phyloP scores from a whole-genome alignment of 1,140 invertebrate genomes.

The Nylanderia fulva region DNA sequence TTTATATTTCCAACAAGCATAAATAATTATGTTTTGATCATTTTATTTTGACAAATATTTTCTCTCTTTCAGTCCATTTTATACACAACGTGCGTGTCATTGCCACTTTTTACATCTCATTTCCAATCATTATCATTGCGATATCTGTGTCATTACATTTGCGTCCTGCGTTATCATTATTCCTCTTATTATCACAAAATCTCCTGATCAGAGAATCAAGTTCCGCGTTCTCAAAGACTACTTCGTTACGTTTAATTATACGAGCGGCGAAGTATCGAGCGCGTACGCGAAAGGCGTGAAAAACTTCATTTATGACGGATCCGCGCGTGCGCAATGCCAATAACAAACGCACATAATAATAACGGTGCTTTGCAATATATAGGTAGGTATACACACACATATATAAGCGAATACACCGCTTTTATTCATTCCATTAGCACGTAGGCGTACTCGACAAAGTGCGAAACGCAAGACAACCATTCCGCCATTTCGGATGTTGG shows the following conservation, averaged over 20 bases:
- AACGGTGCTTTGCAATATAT: slow-evolving; percentile 33
- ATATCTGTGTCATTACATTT: background rate
- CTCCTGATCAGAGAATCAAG: background rate
- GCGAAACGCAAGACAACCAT: slow-evolving; percentile 38
- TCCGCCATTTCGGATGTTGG: slow-evolving; percentile 35
- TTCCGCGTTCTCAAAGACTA: slow-evolving; percentile 25
- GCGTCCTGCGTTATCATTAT: background rate
- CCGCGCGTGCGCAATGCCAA: slow-evolving; percentile 19
- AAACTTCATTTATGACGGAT: slow-evolving; percentile 27
- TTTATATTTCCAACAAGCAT: background rate
- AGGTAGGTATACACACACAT: too few relatives aligned
- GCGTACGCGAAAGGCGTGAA: slow-evolving; percentile 32
- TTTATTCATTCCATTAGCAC: slow-evolving; percentile 41
- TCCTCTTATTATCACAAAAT: background rate
- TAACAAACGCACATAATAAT: slow-evolving; percentile 39
- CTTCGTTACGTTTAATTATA: slow-evolving; percentile 25
- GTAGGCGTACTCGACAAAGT: background rate
- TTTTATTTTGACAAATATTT: too few relatives aligned
- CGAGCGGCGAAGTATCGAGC: slow-evolving; percentile 3
- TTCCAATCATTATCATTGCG: background rate
- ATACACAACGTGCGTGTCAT: too few relatives aligned
- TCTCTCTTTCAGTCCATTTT: background rate
- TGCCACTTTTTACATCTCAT: background rate
- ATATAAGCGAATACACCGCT: background rate
- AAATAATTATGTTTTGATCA: background rate